Evolutionary conservation across 2,888 invertebrate genomes (phyloP).

Genomic region (Tachina grossa): DNA sequence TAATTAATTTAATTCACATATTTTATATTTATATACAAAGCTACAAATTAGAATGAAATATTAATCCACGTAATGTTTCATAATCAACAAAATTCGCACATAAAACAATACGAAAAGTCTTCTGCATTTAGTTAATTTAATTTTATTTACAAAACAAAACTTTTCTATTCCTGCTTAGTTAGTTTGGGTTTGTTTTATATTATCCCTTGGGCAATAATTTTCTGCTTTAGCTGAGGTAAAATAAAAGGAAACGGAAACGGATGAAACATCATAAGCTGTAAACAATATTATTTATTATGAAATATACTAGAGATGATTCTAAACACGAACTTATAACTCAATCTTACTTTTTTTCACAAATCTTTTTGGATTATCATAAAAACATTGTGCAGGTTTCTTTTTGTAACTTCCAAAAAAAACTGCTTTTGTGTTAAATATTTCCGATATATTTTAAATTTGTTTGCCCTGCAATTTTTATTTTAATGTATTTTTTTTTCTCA

Average conservation of each 20-base stretch:
- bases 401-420: background rate
- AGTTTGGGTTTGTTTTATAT: background rate
- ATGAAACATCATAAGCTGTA: constrained; percentile 38
- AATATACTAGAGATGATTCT: background rate
- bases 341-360: background rate
- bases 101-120: background rate
- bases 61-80: no score
- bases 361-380: background rate
- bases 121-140: constrained; percentile 54
- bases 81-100: background rate
- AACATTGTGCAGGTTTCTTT: background rate
- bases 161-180: constrained; percentile 13
- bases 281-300: constrained; percentile 26
- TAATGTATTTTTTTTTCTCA: background rate
- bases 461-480: background rate
- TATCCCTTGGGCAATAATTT: background rate
- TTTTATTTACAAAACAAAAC: constrained; percentile 34
- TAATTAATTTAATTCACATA: no score
- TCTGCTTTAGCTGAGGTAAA: background rate
- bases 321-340: constrained; percentile 14
- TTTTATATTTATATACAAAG: no score
- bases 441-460: constrained; percentile 27
- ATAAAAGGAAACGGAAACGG: constrained; percentile 47
- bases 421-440: background rate
- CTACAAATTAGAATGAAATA: no score